phyloP scores from a whole-genome alignment of 2,888 invertebrate genomes.

The Galeopsomyia nigrocyanea region DNA sequence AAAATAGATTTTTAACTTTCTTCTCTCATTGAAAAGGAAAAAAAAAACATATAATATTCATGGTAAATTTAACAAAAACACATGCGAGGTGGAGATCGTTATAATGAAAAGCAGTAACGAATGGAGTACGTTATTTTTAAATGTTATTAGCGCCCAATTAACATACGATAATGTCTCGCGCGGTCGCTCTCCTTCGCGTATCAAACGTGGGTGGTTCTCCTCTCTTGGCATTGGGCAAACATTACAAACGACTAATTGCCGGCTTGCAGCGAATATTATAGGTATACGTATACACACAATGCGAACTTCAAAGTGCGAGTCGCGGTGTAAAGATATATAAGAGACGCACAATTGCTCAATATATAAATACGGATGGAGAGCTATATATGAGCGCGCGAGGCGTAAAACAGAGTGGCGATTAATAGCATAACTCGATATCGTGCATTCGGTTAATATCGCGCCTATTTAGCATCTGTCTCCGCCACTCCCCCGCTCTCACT shows the following conservation, averaged over 20 bases:
- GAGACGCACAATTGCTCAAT: not conserved
- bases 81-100: not conserved
- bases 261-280: not conserved
- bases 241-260: conserved; percentile 37
- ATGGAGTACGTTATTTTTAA: conserved; percentile 26
- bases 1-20: too few relatives aligned
- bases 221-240: conserved; percentile 3
- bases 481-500: conserved; percentile 26
- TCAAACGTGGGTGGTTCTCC: not conserved
- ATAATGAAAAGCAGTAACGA: conserved; percentile 31
- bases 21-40: too few relatives aligned
- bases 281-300: not conserved
- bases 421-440: conserved; percentile 51
- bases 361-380: not conserved
- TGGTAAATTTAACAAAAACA: too few relatives aligned
- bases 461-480: conserved; percentile 3
- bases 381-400: not conserved
- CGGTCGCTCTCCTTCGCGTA: not conserved
- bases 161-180: conserved; percentile 10
- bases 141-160: conserved; percentile 23
- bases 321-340: too few relatives aligned
- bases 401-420: conserved; percentile 37
- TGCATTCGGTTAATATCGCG: conserved; percentile 61
- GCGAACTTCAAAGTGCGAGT: conserved; percentile 4
- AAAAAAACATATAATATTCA: too few relatives aligned